Evolutionary conservation across 2,797 vertebrate species (phyloP).

Genomic region (Darevskia mixta): DNA sequence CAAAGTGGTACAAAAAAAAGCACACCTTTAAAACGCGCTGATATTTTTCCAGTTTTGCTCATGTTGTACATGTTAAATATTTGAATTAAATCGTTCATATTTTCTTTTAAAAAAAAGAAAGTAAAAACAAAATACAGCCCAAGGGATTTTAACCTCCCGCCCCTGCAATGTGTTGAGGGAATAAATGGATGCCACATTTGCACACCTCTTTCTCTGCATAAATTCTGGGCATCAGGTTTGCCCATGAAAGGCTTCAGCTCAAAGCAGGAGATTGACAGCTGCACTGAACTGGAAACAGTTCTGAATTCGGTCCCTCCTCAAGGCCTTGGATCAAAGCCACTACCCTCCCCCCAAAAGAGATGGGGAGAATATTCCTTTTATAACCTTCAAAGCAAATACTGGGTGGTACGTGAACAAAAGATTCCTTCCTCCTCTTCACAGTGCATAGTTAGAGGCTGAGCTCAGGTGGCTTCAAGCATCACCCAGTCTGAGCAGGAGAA

Average conservation of each 20-base stretch:
- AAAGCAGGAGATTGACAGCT: conserved; percentile 33
- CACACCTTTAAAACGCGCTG: too few relatives aligned
- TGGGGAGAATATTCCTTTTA: conserved; percentile 26
- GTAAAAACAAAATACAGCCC: too few relatives aligned
- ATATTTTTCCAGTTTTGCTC: too few relatives aligned
- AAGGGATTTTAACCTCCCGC: too few relatives aligned
- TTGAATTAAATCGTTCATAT: too few relatives aligned
- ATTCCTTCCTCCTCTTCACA: fast-evolving
- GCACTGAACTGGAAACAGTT: conserved; percentile 3
- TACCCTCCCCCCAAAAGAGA: not conserved
- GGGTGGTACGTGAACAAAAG: not conserved
- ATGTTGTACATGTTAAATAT: too few relatives aligned
- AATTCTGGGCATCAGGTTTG: fast-evolving
- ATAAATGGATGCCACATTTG: not conserved
- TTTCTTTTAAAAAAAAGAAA: too few relatives aligned
- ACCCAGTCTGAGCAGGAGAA: conserved; percentile 8
- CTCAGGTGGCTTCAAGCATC: not conserved
- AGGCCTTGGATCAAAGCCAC: conserved; percentile 50
- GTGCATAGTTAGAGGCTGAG: not conserved
- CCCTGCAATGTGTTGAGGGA: not conserved
- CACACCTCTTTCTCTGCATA: not conserved
- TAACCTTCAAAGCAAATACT: not conserved
- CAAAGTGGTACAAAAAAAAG: too few relatives aligned
- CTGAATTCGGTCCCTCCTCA: conserved; percentile 38
- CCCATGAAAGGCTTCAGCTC: conserved; percentile 31